Evolutionary conservation across 2,797 vertebrate genomes (phyloP).

Genomic region (Rhinella marina): DNA sequence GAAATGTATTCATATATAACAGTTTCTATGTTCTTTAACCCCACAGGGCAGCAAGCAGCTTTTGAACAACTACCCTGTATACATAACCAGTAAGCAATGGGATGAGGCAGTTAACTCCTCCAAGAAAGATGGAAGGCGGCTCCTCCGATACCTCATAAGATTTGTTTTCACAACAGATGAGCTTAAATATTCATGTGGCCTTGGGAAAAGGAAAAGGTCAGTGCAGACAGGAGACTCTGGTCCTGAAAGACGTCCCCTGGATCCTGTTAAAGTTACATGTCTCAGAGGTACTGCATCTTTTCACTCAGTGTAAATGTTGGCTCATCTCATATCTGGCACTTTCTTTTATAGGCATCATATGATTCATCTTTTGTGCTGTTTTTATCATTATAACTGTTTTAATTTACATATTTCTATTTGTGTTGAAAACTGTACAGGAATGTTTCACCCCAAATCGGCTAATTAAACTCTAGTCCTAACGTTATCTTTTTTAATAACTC

Average conservation of each 20-base stretch:
- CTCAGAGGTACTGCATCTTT: constrained; percentile 94
- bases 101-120: constrained; percentile 98
- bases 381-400: not conserved
- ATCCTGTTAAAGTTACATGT: constrained; percentile 99
- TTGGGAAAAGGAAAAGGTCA: constrained; percentile 99
- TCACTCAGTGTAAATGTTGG: constrained; percentile 76
- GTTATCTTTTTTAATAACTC: not conserved
- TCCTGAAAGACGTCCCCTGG: constrained; percentile 95
- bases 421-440: not conserved
- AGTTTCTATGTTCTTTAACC: constrained; percentile 53
- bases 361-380: not conserved
- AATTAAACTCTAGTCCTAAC: not conserved
- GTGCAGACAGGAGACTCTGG: constrained; percentile 95
- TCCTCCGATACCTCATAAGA: constrained; percentile 98
- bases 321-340: not conserved
- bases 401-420: not conserved
- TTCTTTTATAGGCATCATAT: not conserved
- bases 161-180: constrained; percentile 98
- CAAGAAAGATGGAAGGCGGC: constrained; percentile 95
- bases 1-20: not conserved
- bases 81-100: constrained; percentile 99
- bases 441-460: not conserved
- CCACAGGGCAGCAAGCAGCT: constrained; percentile 96
- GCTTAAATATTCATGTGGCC: constrained; percentile 98
- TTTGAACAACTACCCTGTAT: constrained; percentile 97